Evolutionary conservation across 2,797 vertebrate genomes (phyloP), one percentile per base, ranked within the genome.

Genomic region (Labroides dimidiatus): DNA sequence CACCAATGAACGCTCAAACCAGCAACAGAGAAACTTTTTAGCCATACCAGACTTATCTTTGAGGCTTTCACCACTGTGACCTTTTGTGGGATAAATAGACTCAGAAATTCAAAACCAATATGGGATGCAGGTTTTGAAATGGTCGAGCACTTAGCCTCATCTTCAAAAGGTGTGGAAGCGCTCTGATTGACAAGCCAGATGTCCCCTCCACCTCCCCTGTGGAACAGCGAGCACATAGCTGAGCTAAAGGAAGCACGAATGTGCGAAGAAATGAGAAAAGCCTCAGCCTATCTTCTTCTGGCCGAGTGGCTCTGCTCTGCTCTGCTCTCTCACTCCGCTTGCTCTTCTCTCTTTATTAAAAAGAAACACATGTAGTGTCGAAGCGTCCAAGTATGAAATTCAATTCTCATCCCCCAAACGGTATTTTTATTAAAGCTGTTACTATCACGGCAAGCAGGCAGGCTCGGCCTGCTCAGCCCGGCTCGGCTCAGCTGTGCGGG

Each of bases 321-420:
- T 51, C 75, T 57, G 53, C 54, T 50, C 60, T 53, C 56, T 58
- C 62, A 68, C 64, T 64, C 85, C 51, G 39, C 77, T 79, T 54
- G 7, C 72, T 70, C 75, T 69, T 69, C 78, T 83, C 81, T 88
- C 89, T 92, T 92, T 91, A 93, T 93, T 93, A 93, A 93, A 91
- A 88, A 91, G 91, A 93, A 94, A 93, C 92, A 93, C 92, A 92
- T 93, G 92, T 92, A 92, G 90, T 89, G 88, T 87, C 71, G 75
- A 81, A 51, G 91, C 92, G 80, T 83, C 91, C 93, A 93, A 92
- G 93, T 92, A 93, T 94, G 93, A 94, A 93, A 94, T 94, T 94
- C 92, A 93, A 92, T 94, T 93, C 91, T 92, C 90, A 91, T 93
- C 90, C 91, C 76, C 84, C 87, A 89, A 91, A 92, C 90, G 50